Conservation (phyloP, 2,797 vertebrate genomes). For the Tachyglossus aculeatus region DNA sequence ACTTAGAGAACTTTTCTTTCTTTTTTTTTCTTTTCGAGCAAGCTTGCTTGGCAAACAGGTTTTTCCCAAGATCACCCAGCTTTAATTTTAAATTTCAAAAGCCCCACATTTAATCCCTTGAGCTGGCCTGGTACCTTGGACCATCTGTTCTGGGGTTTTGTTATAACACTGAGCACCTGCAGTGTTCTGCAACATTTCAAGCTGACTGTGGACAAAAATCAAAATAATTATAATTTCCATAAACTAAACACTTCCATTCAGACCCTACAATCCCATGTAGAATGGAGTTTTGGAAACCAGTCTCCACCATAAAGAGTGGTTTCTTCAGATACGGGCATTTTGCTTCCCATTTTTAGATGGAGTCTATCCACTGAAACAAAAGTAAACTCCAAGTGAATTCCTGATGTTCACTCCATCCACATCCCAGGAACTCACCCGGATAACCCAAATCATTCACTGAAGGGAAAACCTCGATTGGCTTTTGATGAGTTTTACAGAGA, state of each 20-base stretch:
- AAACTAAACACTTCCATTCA: constrained; percentile 68
- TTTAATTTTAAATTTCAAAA: constrained; percentile 85
- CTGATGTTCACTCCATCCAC: constrained; percentile 30
- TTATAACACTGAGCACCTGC: constrained; percentile 80
- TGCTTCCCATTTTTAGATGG: constrained; percentile 22
- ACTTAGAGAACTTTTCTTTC: constrained; percentile 71
- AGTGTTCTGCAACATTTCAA: constrained; percentile 83
- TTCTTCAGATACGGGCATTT: constrained; percentile 20
- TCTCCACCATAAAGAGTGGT: constrained; percentile 22
- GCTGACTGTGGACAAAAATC: constrained; percentile 78
- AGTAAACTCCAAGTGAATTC: constrained; percentile 38
- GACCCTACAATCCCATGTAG: constrained; percentile 57
- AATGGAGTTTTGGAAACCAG: constrained; percentile 40
- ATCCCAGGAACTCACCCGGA: constrained; percentile 3
- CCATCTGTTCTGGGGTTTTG: constrained; percentile 83
- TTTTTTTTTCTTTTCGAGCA: constrained; percentile 62
- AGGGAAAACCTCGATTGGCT: background rate
- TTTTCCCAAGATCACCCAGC: constrained; percentile 77
- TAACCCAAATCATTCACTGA: background rate
- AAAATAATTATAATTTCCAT: constrained; percentile 82
- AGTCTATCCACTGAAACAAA: constrained; percentile 39
- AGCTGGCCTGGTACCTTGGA: constrained; percentile 80
- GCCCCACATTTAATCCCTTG: constrained; percentile 80
- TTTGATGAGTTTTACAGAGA: constrained; percentile 6
- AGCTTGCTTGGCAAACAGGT: constrained; percentile 73